These are phyloP conservation scores for Sinhomidia bicolor DNA, from an alignment of 2,888 invertebrate species.

Conservation along the genomic window DNA sequence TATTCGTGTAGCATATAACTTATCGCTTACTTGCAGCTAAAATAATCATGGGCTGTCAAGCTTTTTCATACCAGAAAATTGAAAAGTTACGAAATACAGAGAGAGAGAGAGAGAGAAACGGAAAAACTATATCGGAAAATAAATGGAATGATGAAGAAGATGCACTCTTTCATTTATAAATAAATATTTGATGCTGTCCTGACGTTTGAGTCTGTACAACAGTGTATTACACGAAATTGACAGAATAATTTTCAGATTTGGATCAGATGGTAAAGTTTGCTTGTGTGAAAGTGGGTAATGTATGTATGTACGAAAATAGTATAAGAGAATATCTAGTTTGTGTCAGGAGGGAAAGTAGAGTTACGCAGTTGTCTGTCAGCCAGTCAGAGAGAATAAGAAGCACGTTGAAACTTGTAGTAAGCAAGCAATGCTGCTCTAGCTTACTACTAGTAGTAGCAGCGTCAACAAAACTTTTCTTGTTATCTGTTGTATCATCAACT, in stretches of 20 bases:
- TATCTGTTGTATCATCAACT: not conserved
- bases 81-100: not conserved
- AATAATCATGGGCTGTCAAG: conserved; percentile 15
- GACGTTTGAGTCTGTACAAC: not conserved
- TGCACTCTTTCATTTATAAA: conserved; percentile 2
- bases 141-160: not conserved
- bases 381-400: not conserved
- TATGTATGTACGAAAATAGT: not conserved
- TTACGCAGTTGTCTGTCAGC: not conserved
- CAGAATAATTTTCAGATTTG: conserved; percentile 39
- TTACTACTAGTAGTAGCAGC: too few relatives aligned
- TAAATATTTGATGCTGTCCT: conserved; percentile 25
- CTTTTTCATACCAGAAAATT: not conserved
- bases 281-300: not conserved
- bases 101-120: not conserved
- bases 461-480: conserved; percentile 13
- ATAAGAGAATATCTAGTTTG: not conserved
- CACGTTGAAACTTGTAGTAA: not conserved
- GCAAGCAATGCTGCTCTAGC: too few relatives aligned
- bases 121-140: not conserved
- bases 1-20: not conserved
- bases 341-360: not conserved
- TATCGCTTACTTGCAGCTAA: not conserved
- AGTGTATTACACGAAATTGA: not conserved
- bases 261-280: conserved; percentile 28